phyloP scores from a whole-genome alignment of 2,797 vertebrate genomes.

The Sandelia bainsii region DNA sequence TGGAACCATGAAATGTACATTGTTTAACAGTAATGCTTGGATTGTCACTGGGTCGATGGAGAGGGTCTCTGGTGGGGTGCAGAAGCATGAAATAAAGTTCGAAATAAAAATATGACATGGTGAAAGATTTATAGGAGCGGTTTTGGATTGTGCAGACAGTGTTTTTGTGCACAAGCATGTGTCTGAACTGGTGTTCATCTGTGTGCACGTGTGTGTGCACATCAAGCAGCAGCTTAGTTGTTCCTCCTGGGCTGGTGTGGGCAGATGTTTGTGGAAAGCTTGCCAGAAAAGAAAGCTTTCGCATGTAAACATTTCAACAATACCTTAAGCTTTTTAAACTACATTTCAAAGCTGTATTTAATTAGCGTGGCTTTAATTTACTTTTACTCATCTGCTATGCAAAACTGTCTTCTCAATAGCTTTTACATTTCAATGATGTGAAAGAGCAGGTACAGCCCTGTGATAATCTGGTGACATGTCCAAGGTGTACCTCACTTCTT shows the following conservation, averaged over 20 bases:
- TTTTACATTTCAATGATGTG: constrained; percentile 1
- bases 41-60: constrained; percentile 33
- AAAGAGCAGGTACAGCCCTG: neutral
- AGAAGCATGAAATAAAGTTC: constrained; percentile 37
- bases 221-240: constrained; percentile 56
- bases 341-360: constrained; percentile 55
- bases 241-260: constrained; percentile 59
- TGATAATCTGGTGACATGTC: too few species aligned
- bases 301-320: constrained; percentile 74
- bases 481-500: neutral
- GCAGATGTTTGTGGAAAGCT: constrained; percentile 78
- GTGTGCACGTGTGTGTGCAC: constrained; percentile 18
- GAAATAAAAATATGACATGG: constrained; percentile 28
- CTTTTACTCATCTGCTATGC: constrained; percentile 40
- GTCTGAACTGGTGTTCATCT: constrained; percentile 12
- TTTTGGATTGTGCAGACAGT: neutral
- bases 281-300: constrained; percentile 72
- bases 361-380: constrained; percentile 60
- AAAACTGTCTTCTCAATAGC: constrained; percentile 19
- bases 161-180: neutral
- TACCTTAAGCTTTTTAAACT: constrained; percentile 79
- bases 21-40: constrained; percentile 46
- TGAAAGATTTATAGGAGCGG: neutral
- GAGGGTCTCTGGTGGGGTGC: constrained; percentile 13
- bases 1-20: constrained; percentile 58